phyloP scores from a whole-genome alignment of 2,797 vertebrate genomes.

The Gadopsis marmoratus region DNA sequence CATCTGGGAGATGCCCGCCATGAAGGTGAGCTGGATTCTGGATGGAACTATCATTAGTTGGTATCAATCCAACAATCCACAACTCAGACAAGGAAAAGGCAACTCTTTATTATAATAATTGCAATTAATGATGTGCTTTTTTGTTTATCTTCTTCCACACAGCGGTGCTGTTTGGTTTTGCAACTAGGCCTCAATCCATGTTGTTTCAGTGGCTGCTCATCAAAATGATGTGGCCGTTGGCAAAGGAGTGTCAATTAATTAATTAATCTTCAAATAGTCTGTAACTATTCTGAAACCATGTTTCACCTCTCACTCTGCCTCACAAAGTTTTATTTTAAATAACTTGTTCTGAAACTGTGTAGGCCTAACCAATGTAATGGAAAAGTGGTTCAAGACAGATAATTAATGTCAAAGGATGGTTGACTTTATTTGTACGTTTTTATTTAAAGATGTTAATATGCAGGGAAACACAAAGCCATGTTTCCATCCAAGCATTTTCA shows the following conservation, averaged over 20 bases:
- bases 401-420: not conserved
- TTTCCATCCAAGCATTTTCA: not conserved
- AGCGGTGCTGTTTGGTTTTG: not conserved
- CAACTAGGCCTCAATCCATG: too few relatives aligned
- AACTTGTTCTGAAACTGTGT: not conserved
- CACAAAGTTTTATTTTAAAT: too few relatives aligned
- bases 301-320: too few relatives aligned
- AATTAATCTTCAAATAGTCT: too few relatives aligned
- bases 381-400: not conserved
- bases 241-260: too few relatives aligned
- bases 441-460: not conserved
- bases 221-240: too few relatives aligned
- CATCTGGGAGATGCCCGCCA: constrained; percentile 89
- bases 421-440: not conserved
- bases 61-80: not conserved
- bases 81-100: not conserved
- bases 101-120: not conserved
- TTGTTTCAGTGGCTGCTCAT: too few relatives aligned
- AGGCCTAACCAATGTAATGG: not conserved
- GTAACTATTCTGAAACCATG: too few relatives aligned
- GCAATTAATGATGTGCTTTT: not conserved
- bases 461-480: not conserved
- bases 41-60: too few relatives aligned
- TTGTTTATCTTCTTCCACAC: not conserved
- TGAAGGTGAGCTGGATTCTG: constrained; percentile 86